phyloP scores from a whole-genome alignment of 92 coral and sea anemone species.

The Actinernus sp. region DNA sequence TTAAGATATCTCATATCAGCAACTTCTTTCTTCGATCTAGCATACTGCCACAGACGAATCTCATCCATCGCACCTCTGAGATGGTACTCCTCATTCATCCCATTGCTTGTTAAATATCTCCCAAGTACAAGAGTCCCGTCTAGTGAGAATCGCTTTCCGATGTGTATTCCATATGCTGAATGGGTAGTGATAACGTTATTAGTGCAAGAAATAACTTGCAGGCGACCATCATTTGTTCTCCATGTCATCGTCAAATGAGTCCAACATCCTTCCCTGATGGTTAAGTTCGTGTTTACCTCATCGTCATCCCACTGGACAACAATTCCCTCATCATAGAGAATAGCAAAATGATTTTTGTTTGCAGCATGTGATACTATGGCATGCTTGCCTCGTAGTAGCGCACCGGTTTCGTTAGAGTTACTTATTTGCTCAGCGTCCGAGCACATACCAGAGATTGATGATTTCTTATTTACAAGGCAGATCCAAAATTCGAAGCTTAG shows the following conservation, averaged over 20 bases:
- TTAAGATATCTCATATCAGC: slow-evolving; percentile 15
- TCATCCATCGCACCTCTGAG: slow-evolving; percentile 54
- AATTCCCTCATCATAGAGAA: slow-evolving; percentile 23
- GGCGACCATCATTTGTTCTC: slow-evolving; percentile 69
- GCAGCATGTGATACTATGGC: slow-evolving; percentile 12
- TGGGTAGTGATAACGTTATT: background rate
- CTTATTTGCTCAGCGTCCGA: slow-evolving; percentile 2
- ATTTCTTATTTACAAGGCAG: slow-evolving; percentile 20
- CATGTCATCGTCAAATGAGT: slow-evolving; percentile 55
- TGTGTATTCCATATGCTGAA: slow-evolving; percentile 46
- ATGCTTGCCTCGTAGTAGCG: slow-evolving; percentile 1
- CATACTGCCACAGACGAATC: slow-evolving; percentile 69
- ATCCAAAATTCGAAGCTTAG: slow-evolving; percentile 67
- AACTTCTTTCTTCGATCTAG: slow-evolving; percentile 43
- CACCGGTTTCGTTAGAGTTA: background rate
- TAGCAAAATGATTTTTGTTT: slow-evolving; percentile 21
- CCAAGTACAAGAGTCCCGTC: slow-evolving; percentile 48
- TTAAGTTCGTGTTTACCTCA: slow-evolving; percentile 26
- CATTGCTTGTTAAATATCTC: slow-evolving; percentile 14
- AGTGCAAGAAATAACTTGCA: slow-evolving; percentile 31
- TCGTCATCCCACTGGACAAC: slow-evolving; percentile 36
- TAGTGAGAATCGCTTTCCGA: slow-evolving; percentile 33
- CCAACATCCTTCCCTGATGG: slow-evolving; percentile 43
- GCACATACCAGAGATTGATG: slow-evolving; percentile 21
- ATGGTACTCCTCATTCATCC: slow-evolving; percentile 3